phyloP scores from a whole-genome alignment of 1,140 invertebrate genomes.

The Euura saliciscinereae region DNA sequence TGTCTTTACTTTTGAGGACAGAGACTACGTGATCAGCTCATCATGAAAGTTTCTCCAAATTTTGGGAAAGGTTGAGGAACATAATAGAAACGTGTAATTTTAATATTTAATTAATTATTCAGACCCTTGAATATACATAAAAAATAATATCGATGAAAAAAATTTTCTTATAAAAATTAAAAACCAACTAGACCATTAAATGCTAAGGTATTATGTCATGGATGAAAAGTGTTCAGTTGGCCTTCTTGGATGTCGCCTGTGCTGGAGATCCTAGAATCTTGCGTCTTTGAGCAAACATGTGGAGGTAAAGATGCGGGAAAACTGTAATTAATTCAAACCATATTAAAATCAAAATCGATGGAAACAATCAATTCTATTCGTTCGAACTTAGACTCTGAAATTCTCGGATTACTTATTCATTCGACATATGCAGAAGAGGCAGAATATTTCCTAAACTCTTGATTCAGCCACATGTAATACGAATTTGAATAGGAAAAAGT shows the following conservation, averaged over 20 bases:
- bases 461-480: too few species aligned
- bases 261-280: constrained; percentile 70
- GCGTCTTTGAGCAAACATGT: constrained; percentile 85
- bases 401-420: constrained; percentile 13
- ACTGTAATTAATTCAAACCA: constrained; percentile 60
- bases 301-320: constrained; percentile 82
- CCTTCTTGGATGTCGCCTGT: constrained; percentile 24
- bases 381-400: constrained; percentile 12
- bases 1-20: too few species aligned
- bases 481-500: too few species aligned
- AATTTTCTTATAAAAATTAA: not conserved
- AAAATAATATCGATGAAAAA: not conserved
- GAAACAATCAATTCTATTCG: constrained; percentile 25
- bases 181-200: constrained; percentile 14
- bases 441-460: too few species aligned
- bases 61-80: too few species aligned
- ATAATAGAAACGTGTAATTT: not conserved
- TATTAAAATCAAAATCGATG: constrained; percentile 14
- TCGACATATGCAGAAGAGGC: not conserved
- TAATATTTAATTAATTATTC: not conserved
- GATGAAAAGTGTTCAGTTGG: constrained; percentile 21
- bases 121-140: not conserved
- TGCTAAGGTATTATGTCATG: constrained; percentile 2
- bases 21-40: too few species aligned
- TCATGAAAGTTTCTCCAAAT: too few species aligned